Conservation (phyloP, 2,888 invertebrate genomes). For the Biston betularia region DNA sequence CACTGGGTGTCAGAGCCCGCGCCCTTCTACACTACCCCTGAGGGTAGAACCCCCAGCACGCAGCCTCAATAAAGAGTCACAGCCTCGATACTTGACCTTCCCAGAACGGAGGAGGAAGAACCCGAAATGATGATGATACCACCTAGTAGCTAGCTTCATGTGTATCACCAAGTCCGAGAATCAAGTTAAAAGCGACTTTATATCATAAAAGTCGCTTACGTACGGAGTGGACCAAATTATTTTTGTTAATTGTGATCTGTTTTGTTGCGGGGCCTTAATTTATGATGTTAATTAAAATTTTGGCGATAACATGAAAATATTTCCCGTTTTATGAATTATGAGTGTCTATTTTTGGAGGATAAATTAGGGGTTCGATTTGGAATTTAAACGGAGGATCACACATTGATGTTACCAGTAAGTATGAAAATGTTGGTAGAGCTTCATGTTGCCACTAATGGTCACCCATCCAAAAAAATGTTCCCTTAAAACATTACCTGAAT, state of each 20-base stretch:
- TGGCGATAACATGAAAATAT: conserved; percentile 18
- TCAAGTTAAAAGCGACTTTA: conserved; percentile 52
- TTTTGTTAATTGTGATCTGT: conserved; percentile 66
- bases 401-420: no score
- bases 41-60: no score
- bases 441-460: no score
- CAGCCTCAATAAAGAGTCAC: no score
- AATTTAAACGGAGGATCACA: neutral
- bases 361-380: conserved; percentile 27
- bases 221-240: conserved; percentile 57
- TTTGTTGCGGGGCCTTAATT: conserved; percentile 58
- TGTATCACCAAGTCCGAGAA: conserved; percentile 47
- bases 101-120: no score
- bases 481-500: no score
- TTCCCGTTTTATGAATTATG: conserved; percentile 18
- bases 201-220: conserved; percentile 65
- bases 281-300: conserved; percentile 47
- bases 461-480: no score
- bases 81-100: no score
- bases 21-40: no score
- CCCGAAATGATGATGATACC: no score
- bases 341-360: conserved; percentile 29
- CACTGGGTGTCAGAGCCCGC: no score
- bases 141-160: neutral
- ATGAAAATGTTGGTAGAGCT: neutral